These are phyloP conservation scores for Heliangelus exortis DNA, from an alignment of 2,797 vertebrate genomes.

Conservation along the genomic window DNA sequence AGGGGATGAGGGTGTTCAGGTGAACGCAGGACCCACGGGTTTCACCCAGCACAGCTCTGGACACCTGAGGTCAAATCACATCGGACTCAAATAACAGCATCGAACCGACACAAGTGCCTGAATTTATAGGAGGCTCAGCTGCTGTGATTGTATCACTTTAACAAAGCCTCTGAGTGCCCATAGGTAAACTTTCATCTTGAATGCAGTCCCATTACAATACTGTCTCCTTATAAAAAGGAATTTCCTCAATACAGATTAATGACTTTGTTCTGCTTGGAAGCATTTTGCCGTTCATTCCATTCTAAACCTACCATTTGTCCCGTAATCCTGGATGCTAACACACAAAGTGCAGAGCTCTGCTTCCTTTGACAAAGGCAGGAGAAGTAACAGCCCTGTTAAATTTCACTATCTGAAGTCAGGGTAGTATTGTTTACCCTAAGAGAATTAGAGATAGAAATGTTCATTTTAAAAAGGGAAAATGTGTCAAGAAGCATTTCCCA, in stretches of 20 bases:
- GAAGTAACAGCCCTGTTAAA: neutral
- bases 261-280: conserved; percentile 24
- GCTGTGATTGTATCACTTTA: neutral
- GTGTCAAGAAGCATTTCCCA: neutral
- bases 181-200: neutral
- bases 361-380: neutral
- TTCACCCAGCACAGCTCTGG: no score
- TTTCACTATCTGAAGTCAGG: neutral
- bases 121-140: neutral
- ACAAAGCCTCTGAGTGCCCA: neutral
- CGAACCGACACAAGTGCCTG: rapidly evolving
- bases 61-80: rapidly evolving
- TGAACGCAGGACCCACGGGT: rapidly evolving
- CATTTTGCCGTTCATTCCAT: neutral
- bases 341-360: neutral
- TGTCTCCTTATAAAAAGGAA: neutral
- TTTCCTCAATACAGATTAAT: neutral
- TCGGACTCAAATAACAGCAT: neutral
- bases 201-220: neutral
- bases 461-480: neutral
- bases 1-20: rapidly evolving
- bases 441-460: neutral
- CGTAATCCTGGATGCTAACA: neutral
- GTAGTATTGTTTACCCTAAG: neutral
- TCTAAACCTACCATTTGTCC: neutral